Evolutionary conservation across 1,140 invertebrate genomes (phyloP), one percentile per base, ranked within the genome.

Genomic region (Sitophilus oryzae): DNA sequence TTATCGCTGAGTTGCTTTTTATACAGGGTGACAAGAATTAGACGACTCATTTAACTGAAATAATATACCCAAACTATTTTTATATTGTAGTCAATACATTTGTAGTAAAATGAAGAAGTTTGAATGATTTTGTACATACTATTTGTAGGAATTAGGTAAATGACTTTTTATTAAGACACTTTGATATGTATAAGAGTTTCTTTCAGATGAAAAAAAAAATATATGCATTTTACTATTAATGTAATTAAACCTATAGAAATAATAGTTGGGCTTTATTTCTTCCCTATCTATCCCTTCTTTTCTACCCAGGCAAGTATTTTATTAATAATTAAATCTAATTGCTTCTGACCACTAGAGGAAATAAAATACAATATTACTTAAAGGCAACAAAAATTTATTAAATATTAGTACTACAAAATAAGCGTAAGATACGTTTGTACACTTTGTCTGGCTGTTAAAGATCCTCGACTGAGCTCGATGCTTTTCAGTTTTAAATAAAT

Each of bases 161-260:
- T n/a, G 43, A 48, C 37, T 56, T 56, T 56, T 48, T 56, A 56
- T 56, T 56, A 49, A 46, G 18, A 42, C 22, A 41, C 47, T 56
- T 56, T 56, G 53, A 50, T 56, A 56, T 56, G 22, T 56, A 10
- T 25, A 46, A 48, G 42, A n/a, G 40, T 43, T 56, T 56, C 46
- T 43, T 56, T 56, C 42, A n/a, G n/a, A n/a, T n/a, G n/a, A 11
- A 46, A 46, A 34, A 41, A 40, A 47, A 30, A 56, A 36, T 49
- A 42, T 43, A 34, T 19, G 40, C 43, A 20, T 54, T 54, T 54
- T 34, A 56, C 46, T 48, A 56, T 44, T 35, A 56, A 48, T 47
- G 35, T 48, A 56, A 56, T 56, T 46, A 56, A 56, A 48, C 38
- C 46, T 46, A 37, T 56, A 56, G 52, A 47, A 55, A 20, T 44